These are phyloP conservation scores for Nicator chloris DNA, from an alignment of 2,113 vertebrate genomes.

Conservation along the genomic window DNA sequence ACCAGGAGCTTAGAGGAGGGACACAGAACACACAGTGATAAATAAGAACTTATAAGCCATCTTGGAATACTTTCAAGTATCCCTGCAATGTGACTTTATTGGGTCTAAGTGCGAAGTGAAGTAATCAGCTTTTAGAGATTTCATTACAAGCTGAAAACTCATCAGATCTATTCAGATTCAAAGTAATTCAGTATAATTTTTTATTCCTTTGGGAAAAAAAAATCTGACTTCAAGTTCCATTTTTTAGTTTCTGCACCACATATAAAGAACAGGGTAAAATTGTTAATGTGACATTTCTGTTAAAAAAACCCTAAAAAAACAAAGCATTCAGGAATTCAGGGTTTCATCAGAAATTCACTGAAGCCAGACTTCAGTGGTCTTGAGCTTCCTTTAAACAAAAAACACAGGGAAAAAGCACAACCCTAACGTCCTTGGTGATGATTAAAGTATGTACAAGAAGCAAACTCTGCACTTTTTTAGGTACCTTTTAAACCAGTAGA, in stretches of 20 bases:
- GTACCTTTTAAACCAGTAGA: slow-evolving; percentile 92
- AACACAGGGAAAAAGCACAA: not conserved
- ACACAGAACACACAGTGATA: not conserved
- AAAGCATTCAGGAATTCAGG: not conserved
- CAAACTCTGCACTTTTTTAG: not conserved
- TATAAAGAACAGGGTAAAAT: not conserved
- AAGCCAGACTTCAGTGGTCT: not conserved
- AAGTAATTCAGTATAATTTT: not conserved
- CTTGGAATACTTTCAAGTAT: slow-evolving; percentile 7
- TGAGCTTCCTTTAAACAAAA: not conserved
- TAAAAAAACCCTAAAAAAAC: not conserved
- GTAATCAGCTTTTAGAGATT: not conserved
- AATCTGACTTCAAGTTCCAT: not conserved
- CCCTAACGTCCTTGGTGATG: not conserved
- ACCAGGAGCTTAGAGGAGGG: not conserved
- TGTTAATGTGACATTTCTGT: not conserved
- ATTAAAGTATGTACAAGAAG: not conserved
- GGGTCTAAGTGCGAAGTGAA: slow-evolving; percentile 6
- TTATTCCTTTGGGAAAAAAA: not conserved
- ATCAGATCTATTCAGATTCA: not conserved
- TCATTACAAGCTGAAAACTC: not conserved
- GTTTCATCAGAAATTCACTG: not conserved
- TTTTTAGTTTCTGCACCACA: not conserved
- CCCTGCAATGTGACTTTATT: not conserved
- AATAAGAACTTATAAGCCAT: not conserved